Base-by-base conservation (phyloP, 1,140 invertebrate species). In the Drosophila erecta region DNA sequence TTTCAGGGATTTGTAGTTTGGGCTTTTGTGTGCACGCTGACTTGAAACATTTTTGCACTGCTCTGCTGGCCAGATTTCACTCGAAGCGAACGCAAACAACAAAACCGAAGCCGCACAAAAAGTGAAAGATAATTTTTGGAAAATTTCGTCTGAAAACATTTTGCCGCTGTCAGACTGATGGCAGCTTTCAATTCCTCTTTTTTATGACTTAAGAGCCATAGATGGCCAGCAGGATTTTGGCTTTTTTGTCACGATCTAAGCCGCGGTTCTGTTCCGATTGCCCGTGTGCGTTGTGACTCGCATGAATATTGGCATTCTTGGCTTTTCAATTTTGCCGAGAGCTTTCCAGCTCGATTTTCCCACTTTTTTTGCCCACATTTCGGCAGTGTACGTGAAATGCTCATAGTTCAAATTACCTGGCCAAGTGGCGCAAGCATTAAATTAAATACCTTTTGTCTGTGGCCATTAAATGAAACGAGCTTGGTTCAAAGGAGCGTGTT, bases 361-460 rank as follows among this genome's bases (percentile, higher is more conserved):
- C 0, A 5, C 0, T 40, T 57, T 67, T 61, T 67, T 27, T 50
- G 2, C 17, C 8, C n/a, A 49, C 47, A 53, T 12, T 78, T 70
- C 43, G 72, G 44, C 17, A 69, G 59, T 72, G 70, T 75, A 41
- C 22, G 49, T n/a, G 56, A 50, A 60, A 37, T 59, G 72, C 47
- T 59, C 67, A 81, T 81, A 81, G 81, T 64, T 85, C 81, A 85
- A 85, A 85, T 85, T 86, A 85, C 81, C 81, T 86, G 73, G 20
- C 61, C 77, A 81, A 85, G 81, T 85, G 81, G 77, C 33, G 64
- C 46, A 64, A 51, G 64, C 81, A 85, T 85, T 86, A 86, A 86
- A 85, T 85, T 85, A 86, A 85, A 85, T 85, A 85, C 74, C 83
- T 86, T 81, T 86, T 87, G 81, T 86, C 83, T 86, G 83, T 66